Conservation (phyloP, 2,797 vertebrate species). For the Alfaro cultratus region DNA sequence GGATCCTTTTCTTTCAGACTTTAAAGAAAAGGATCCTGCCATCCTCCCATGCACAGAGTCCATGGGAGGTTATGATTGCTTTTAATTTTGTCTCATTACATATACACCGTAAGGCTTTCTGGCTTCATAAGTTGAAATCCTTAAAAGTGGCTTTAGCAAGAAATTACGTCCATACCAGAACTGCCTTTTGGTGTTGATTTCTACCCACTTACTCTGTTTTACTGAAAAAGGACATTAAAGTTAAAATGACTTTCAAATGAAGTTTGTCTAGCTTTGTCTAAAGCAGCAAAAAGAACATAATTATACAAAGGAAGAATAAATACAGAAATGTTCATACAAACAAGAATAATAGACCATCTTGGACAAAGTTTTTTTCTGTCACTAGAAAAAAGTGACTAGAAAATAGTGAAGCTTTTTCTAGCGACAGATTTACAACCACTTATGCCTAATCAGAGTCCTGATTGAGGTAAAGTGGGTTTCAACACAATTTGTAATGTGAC, state of each 20-base stretch:
- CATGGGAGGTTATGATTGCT: not conserved
- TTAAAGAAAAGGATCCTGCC: too few species aligned
- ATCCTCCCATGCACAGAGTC: too few species aligned
- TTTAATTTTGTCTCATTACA: not conserved
- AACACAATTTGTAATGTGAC: not conserved
- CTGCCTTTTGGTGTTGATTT: not conserved
- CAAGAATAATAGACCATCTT: not conserved
- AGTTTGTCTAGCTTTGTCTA: not conserved
- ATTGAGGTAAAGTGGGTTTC: conserved; percentile 2
- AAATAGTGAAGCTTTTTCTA: not conserved
- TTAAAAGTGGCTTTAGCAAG: not conserved
- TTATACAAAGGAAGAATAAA: not conserved
- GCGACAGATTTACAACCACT: conserved; percentile 3
- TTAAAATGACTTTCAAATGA: not conserved
- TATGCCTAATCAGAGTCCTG: not conserved
- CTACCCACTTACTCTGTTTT: not conserved
- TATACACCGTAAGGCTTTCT: not conserved
- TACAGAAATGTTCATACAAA: not conserved
- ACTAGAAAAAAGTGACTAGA: too few species aligned
- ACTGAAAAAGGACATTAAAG: not conserved
- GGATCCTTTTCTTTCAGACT: not conserved
- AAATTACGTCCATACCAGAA: not conserved
- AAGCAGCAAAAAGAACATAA: not conserved
- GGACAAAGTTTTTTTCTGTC: too few species aligned
- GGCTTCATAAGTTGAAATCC: not conserved